These are phyloP conservation scores for Calcarius ornatus DNA, from an alignment of 2,113 vertebrate genomes.

Conservation along the genomic window DNA sequence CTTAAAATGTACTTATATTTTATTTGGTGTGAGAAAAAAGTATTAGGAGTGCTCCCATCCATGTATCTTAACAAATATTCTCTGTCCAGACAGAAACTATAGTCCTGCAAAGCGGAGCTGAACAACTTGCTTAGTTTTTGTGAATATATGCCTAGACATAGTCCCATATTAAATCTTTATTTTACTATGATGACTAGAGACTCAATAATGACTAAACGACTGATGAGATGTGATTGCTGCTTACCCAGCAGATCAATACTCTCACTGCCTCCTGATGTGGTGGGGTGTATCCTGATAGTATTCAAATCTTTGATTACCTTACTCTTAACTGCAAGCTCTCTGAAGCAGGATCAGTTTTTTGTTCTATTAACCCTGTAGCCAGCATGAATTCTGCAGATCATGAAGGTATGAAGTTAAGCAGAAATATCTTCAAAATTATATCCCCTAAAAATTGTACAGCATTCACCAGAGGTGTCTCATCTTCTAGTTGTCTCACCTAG, in stretches of 20 bases:
- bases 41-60: background rate
- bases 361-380: background rate
- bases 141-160: background rate
- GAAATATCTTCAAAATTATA: background rate
- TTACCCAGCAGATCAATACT: slow-evolving; percentile 52
- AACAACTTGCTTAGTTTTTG: background rate
- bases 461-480: background rate
- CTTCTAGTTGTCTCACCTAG: background rate
- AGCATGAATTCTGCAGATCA: background rate
- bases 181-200: slow-evolving; percentile 36
- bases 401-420: background rate
- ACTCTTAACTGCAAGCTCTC: background rate
- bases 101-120: background rate
- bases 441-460: background rate
- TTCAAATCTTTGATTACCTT: background rate
- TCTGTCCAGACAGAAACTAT: background rate
- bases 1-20: background rate
- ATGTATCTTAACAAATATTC: background rate
- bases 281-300: background rate
- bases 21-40: background rate
- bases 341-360: background rate
- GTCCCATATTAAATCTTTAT: slow-evolving; percentile 25
- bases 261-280: background rate
- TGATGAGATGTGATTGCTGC: slow-evolving; percentile 54
- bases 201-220: slow-evolving; percentile 44